phyloP scores from a whole-genome alignment of 2,888 invertebrate species.

The Caradrina kadenii region DNA sequence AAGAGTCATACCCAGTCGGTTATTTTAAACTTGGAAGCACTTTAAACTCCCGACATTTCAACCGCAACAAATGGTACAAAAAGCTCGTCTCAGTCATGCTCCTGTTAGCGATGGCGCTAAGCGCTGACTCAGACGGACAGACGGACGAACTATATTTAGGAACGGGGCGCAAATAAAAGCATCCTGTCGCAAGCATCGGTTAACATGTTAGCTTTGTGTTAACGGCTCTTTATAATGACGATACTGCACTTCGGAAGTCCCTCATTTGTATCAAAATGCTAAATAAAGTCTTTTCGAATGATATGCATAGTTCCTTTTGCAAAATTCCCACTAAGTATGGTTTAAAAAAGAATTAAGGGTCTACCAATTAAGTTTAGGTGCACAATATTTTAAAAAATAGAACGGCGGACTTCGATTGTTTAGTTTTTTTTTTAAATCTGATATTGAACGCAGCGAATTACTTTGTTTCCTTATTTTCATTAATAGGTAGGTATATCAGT shows the following conservation, averaged over 20 bases:
- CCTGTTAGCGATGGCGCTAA: constrained; percentile 58
- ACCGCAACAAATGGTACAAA: constrained; percentile 51
- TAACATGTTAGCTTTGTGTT: constrained; percentile 21
- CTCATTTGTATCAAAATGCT: constrained; percentile 10
- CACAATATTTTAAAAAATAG: neutral
- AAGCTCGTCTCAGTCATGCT: constrained; percentile 23
- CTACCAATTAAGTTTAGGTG: neutral
- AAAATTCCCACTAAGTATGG: too few species aligned
- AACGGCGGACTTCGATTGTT: neutral
- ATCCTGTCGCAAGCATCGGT: constrained; percentile 61
- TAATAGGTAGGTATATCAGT: constrained; percentile 12
- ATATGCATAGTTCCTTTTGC: too few species aligned
- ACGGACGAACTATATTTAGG: constrained; percentile 71
- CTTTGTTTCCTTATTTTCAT: constrained; percentile 21
- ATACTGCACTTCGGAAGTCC: constrained; percentile 19
- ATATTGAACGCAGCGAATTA: neutral
- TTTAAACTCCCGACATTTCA: constrained; percentile 41
- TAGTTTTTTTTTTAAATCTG: neutral
- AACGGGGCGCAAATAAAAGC: constrained; percentile 60
- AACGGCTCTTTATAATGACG: constrained; percentile 16
- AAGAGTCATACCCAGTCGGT: too few species aligned
- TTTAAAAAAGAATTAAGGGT: neutral
- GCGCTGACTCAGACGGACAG: constrained; percentile 70
- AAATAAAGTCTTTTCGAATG: too few species aligned
- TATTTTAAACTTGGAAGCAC: constrained; percentile 1